phyloP scores from a whole-genome alignment of 2,797 vertebrate genomes.

The Psittacula derbiana region DNA sequence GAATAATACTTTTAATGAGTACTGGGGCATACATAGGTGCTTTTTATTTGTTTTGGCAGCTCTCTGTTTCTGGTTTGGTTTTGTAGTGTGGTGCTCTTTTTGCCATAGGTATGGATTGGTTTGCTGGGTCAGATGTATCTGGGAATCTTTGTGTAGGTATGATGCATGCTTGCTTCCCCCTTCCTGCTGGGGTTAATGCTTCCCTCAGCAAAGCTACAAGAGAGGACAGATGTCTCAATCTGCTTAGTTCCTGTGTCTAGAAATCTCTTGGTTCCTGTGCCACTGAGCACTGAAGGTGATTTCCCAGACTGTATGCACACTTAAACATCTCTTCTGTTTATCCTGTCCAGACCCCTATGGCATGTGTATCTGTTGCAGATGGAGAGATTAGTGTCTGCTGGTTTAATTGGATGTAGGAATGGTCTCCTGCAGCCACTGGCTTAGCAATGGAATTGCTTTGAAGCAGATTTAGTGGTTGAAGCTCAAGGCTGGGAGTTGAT shows the following conservation, averaged over 20 bases:
- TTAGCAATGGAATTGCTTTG: slow-evolving; percentile 51
- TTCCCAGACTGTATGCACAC: not conserved
- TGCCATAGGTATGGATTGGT: not conserved
- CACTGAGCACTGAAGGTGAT: not conserved
- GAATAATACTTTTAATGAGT: not conserved
- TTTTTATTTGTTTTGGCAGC: not conserved
- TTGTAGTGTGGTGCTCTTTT: not conserved
- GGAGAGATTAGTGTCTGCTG: slow-evolving; percentile 51
- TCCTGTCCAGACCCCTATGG: slow-evolving; percentile 41
- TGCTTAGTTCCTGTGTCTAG: not conserved
- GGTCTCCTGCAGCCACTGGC: not conserved
- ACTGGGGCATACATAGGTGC: not conserved
- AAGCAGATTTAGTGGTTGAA: slow-evolving; percentile 36
- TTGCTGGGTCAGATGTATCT: not conserved
- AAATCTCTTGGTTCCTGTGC: slow-evolving; percentile 28
- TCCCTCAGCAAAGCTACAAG: not conserved
- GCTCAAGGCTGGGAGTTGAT: not conserved
- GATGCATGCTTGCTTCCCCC: not conserved
- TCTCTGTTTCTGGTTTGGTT: not conserved
- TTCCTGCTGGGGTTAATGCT: not conserved
- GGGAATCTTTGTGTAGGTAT: not conserved
- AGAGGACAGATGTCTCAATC: not conserved
- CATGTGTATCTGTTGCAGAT: slow-evolving; percentile 22
- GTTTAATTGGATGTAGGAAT: slow-evolving; percentile 17
- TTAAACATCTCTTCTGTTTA: slow-evolving; percentile 39